A percentile compares a stretch with the other conserved stretches of the same genome.
Conservation (phyloP, 2,113 vertebrate species). For the Phyllostomus hastatus region DNA sequence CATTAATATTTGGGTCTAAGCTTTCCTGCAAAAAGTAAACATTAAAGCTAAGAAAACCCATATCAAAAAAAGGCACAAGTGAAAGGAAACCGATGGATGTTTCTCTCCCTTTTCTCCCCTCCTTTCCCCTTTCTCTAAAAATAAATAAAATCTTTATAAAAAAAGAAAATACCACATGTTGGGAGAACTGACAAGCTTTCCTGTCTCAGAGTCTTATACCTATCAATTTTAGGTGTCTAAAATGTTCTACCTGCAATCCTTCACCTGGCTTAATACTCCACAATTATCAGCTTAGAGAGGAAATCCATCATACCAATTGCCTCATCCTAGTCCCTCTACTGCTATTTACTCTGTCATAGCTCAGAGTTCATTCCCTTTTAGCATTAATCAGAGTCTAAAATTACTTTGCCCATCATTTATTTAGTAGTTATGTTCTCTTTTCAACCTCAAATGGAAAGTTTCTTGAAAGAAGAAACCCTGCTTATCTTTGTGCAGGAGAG, state of each 20-base stretch:
- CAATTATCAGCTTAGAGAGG: neutral
- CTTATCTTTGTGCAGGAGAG: neutral
- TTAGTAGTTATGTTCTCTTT: neutral
- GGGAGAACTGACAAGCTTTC: neutral
- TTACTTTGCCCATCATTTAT: neutral
- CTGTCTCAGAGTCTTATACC: neutral
- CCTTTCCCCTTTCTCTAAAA: too few relatives aligned
- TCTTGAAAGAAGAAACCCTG: neutral
- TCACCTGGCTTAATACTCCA: neutral
- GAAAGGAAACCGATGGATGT: too few relatives aligned
- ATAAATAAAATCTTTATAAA: too few relatives aligned
- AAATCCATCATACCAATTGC: neutral
- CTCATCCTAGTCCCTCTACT: neutral
- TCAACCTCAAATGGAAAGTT: neutral
- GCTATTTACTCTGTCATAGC: neutral
- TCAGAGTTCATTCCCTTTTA: neutral
- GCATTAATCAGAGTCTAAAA: neutral
- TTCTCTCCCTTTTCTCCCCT: too few relatives aligned
- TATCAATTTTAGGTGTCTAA: neutral
- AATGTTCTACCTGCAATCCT: neutral
- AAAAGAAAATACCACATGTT: neutral
- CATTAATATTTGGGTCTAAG: neutral
- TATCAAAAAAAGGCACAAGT: too few relatives aligned
- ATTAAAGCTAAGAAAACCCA: too few relatives aligned
- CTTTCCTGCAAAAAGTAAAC: neutral